Conservation (phyloP, 2,888 invertebrate genomes). For the Yponomeuta evonymella region DNA sequence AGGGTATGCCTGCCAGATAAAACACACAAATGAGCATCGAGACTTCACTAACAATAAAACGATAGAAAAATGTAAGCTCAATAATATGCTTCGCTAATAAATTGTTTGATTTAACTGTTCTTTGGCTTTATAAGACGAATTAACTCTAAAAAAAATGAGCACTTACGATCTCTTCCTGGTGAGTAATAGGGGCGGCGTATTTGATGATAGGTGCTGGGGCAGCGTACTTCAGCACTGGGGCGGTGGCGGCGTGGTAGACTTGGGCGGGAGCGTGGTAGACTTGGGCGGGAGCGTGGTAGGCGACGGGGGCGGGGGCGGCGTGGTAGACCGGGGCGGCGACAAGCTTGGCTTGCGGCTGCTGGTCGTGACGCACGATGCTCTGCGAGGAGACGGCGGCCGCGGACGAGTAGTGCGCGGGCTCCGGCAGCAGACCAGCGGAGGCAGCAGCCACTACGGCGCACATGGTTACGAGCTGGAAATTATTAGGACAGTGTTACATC, state of each 20-base stretch:
- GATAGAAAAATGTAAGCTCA: too few species aligned
- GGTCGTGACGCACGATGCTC: constrained; percentile 55
- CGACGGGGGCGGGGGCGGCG: constrained; percentile 28
- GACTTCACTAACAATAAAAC: too few species aligned
- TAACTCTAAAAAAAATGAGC: background rate
- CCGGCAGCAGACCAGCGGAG: constrained; percentile 48
- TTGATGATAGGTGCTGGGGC: constrained; percentile 35
- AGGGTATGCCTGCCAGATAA: constrained; percentile 27
- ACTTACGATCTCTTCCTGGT: constrained; percentile 34
- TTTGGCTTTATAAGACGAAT: too few species aligned
- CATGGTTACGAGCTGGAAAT: constrained; percentile 42
- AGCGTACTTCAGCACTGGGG: constrained; percentile 22
- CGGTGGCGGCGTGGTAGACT: constrained; percentile 23
- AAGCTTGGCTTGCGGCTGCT: constrained; percentile 25
- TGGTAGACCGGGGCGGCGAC: constrained; percentile 30
- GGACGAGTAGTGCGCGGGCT: constrained; percentile 52
- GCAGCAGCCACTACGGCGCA: constrained; percentile 47
- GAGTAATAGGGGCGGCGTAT: constrained; percentile 40
- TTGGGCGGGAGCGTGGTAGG: constrained; percentile 27
- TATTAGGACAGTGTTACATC: background rate
- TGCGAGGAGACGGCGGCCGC: constrained; percentile 51
- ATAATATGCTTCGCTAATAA: too few species aligned
- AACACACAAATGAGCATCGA: too few species aligned
- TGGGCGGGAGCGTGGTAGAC: constrained; percentile 26
- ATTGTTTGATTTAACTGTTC: too few species aligned